Base-by-base conservation (phyloP, 2,888 invertebrate genomes). In the Eugnorisma glareosa region DNA sequence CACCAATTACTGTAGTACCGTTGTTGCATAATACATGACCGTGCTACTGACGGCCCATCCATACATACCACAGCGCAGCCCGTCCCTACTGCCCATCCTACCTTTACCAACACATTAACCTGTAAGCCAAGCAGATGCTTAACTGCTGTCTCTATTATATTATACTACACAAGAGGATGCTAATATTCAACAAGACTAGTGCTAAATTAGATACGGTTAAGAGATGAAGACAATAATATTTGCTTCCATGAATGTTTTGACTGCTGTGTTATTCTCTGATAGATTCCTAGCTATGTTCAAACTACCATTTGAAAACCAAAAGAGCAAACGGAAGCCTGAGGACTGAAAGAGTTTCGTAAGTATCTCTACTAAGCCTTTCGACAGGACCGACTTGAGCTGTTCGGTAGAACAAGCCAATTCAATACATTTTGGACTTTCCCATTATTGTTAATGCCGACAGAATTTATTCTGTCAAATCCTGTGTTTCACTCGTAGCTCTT, bases 11-110 rank as follows among this genome's bases (percentile, higher is more conserved):
- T 13, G 11, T 31, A 43, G 35, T 37, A 28, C 43, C 10, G 10
- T 63, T 67, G 67, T 77, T 63, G 48, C 82, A 35, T 63, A 61
- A 82, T n/a, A 45, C 35, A 54, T 28, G 67, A 11, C n/a, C 48
- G 57, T 59, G 43, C 43, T 48, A 35, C 45, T 45, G 43, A 70
- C 61, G 37, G 45, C 54, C 77, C 77, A 57, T 82, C 70, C 69
- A 57, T 35, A 61, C 51, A 83, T 71, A 40, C 37, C 51, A 21
- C 13, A 18, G 31, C n/a, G 18, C 8, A n/a, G 78, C 57, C 71
- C 57, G 2, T 70, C 59, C 69, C 45, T 15, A 1, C 43, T 15
- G 63, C 37, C 64, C 64, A 31, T 51, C 45, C 59, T 8, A 61
- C 28, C 45, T 48, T 31, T 66, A 70, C 51, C 21, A 18, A 59